Base-by-base conservation (phyloP, 2,888 invertebrate genomes). In the Thereva nobilitata region DNA sequence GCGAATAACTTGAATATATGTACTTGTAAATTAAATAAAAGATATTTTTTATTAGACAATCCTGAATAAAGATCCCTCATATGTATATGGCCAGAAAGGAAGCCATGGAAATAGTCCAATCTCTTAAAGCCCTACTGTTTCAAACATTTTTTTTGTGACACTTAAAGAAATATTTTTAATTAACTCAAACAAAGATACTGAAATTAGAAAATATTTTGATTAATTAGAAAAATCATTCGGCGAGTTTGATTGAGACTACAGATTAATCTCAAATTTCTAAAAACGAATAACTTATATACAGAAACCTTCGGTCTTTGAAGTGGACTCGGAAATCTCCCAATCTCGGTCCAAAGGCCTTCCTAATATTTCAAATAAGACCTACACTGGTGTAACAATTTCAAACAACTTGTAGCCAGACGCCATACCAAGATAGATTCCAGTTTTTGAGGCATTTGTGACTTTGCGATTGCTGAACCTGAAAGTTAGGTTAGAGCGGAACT, bases 1-100 rank as follows among this genome's bases (percentile, higher is more conserved):
- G n/a, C n/a, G n/a, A n/a, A n/a, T n/a, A n/a, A n/a, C n/a, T n/a
- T n/a, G n/a, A n/a, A n/a, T n/a, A n/a, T n/a, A n/a, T n/a, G n/a
- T n/a, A n/a, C n/a, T n/a, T n/a, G n/a, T n/a, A n/a, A n/a, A n/a
- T n/a, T n/a, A n/a, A n/a, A n/a, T n/a, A n/a, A n/a, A n/a, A n/a
- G n/a, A n/a, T n/a, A n/a, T n/a, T n/a, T n/a, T n/a, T n/a, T n/a
- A n/a, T n/a, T n/a, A n/a, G n/a, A n/a, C n/a, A n/a, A n/a, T n/a
- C n/a, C n/a, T n/a, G n/a, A n/a, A n/a, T n/a, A n/a, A n/a, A n/a
- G n/a, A n/a, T n/a, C n/a, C n/a, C n/a, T n/a, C n/a, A n/a, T n/a
- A n/a, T n/a, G n/a, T n/a, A n/a, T n/a, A 50, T 50, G 34, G 5
- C 40, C 50, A 50, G 50, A 34, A 50, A 50, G 35, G 50, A 50